Base-by-base conservation (phyloP, 2,113 vertebrate genomes). In the Xiphophorus hellerii region DNA sequence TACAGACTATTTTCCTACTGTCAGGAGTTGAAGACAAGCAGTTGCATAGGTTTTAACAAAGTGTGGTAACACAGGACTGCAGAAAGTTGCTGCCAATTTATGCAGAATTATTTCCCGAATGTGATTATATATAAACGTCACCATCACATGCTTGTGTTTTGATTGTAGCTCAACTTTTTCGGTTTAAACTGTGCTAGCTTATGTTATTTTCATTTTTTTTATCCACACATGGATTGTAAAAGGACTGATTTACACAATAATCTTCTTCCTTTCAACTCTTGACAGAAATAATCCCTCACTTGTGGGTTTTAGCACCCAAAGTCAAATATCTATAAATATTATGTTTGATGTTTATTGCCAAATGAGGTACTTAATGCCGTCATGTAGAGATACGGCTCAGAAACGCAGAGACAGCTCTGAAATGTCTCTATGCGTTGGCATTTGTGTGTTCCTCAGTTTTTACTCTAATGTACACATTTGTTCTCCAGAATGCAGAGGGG, bases 41-140 rank as follows among this genome's bases (percentile, higher is more conserved):
- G 51, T 69, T 77, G 76, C 92, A 93, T 95, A 89, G 92, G 93
- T 94, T 95, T 89, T 90, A 92, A 93, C 94, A 94, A 85, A 89
- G 27, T 64, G 78, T 88, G 82, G 78, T 83, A 71, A 85, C 64
- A 81, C 67, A 68, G 78, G 89, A 91, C 95, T 96, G 95, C 93
- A 94, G 90, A 87, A 87, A 92, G 94, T 84, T 92, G 92, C 94
- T 93, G 80, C 88, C 89, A 88, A 78, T 92, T 95, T 93, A 90
- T 89, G 87, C 79, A 91, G 87, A 78, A 82, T 84, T 82, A 76
- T 87, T 93, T 93, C 87, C 94, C 92, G 92, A 90, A 94, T 91
- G 87, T 88, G 83, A 76, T 86, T 86, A 83, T 90, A 87, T 88
- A 87, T 87, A 87, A 83, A 90, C 76, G 77, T 81, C 78, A 87